Evolutionary conservation across 2,888 invertebrate genomes (phyloP).

Genomic region (Eutolmus rufibarbis): DNA sequence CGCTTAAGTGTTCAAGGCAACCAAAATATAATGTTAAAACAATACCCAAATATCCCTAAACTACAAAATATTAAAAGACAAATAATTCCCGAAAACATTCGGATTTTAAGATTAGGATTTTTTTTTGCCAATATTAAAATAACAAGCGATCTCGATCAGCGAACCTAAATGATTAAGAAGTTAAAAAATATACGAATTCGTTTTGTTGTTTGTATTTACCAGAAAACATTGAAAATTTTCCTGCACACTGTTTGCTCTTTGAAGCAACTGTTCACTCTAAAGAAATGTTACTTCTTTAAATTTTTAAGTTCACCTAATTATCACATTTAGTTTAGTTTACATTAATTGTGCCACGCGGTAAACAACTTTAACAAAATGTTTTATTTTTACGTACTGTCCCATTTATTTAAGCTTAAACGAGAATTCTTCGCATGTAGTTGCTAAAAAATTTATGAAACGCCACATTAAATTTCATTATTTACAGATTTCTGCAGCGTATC

Average conservation of each 20-base stretch:
- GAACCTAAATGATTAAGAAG: too few relatives aligned
- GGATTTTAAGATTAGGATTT: too few relatives aligned
- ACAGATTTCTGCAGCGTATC: background rate
- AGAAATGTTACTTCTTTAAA: background rate
- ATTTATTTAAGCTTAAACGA: background rate
- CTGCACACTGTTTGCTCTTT: background rate
- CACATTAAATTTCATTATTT: background rate
- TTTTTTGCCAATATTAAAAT: too few relatives aligned
- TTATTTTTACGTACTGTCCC: background rate
- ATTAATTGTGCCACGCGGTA: background rate
- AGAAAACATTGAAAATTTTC: background rate
- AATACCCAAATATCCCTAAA: too few relatives aligned
- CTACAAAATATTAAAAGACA: too few relatives aligned
- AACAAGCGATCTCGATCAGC: too few relatives aligned
- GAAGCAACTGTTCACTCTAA: background rate
- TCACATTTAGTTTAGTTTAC: background rate
- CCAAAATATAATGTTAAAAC: too few relatives aligned
- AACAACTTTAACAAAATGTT: too few relatives aligned
- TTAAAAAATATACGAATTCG: background rate
- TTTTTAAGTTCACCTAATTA: background rate
- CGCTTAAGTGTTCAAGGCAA: too few relatives aligned
- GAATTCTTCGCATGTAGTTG: background rate
- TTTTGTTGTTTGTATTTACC: background rate
- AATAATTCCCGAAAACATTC: too few relatives aligned
- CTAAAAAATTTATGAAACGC: background rate